These are phyloP conservation scores for Gyrodactylus bullatarudis DNA, from an alignment of 1,140 invertebrate species.

Conservation along the genomic window DNA sequence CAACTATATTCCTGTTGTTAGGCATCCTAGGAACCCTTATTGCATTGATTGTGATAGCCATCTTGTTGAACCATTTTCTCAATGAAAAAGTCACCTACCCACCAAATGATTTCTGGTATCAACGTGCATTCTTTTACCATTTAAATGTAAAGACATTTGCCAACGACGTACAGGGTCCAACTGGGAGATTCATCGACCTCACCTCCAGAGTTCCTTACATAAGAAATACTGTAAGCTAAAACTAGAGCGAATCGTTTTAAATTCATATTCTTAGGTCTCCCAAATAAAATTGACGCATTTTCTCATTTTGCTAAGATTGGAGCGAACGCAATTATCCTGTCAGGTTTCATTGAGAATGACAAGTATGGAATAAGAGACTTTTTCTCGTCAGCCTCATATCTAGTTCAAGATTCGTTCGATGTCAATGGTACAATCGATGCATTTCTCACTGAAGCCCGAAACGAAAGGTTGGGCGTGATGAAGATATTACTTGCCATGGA, in stretches of 20 bases:
- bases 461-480: too few species aligned
- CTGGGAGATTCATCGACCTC: neutral
- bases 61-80: neutral
- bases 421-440: neutral
- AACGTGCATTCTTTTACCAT: neutral
- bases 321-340: neutral
- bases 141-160: neutral
- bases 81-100: neutral
- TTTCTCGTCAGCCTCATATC: neutral
- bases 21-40: neutral
- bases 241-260: neutral
- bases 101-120: neutral
- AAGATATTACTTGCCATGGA: neutral
- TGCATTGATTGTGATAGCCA: neutral
- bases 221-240: neutral
- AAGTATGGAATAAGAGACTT: neutral
- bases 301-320: neutral
- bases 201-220: neutral
- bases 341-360: neutral
- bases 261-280: neutral
- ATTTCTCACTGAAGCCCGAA: neutral
- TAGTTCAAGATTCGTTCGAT: neutral
- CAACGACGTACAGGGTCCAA: neutral
- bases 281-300: neutral
- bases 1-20: neutral